Percentiles rank a stretch among this genome's conserved stretches.
Evolutionary conservation across 1,140 invertebrate genomes (phyloP).

Genomic region (Euura lappo): DNA sequence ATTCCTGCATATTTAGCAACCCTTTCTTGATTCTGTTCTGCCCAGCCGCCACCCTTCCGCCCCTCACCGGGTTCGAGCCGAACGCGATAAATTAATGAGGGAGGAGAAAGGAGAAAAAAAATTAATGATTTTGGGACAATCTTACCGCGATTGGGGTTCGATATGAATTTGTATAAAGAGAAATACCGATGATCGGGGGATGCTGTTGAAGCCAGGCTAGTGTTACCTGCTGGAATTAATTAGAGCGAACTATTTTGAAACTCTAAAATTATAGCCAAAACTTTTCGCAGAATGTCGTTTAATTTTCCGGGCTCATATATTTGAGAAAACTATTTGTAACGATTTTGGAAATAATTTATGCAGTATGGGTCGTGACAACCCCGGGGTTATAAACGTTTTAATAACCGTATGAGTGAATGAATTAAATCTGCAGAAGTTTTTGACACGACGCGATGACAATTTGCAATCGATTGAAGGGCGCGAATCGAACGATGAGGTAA

Average conservation of each 20-base stretch:
- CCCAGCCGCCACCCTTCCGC: not conserved
- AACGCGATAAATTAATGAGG: not conserved
- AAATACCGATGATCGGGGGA: too few relatives aligned
- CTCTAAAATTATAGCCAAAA: conserved; percentile 11
- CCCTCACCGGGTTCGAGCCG: not conserved
- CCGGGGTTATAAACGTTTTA: not conserved
- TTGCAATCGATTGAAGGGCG: not conserved
- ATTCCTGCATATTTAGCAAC: conserved; percentile 68
- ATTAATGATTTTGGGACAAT: too few relatives aligned
- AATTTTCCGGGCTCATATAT: conserved; percentile 14
- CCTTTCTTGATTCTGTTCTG: conserved; percentile 57
- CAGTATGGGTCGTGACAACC: not conserved
- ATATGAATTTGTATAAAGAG: too few relatives aligned
- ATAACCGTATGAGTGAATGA: not conserved
- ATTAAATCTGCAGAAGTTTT: not conserved
- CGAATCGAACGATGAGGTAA: not conserved
- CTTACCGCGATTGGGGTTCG: too few relatives aligned
- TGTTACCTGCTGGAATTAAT: not conserved
- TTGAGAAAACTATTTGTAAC: not conserved
- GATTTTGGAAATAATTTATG: conserved; percentile 9
- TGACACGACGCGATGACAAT: too few relatives aligned
- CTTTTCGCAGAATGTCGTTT: conserved; percentile 11
- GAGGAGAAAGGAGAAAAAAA: too few relatives aligned
- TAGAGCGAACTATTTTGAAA: conserved; percentile 11
- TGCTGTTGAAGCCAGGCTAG: too few relatives aligned